Conservation (phyloP, 30 jellyfish, hydroid and myxozoan genomes). For the Calvadosia cruxmelitensis region DNA sequence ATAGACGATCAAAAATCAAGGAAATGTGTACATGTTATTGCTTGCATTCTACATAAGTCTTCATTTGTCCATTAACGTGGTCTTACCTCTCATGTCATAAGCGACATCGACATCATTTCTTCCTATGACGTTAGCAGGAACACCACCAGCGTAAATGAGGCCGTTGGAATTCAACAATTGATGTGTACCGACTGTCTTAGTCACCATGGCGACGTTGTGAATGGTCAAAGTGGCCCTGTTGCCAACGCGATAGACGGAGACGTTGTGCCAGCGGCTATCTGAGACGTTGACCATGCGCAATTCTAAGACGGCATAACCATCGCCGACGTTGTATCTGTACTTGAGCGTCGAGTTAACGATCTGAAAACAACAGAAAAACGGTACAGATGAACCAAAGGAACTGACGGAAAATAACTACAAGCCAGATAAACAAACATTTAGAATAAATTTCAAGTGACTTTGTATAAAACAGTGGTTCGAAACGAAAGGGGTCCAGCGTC, state of each 20-base stretch:
- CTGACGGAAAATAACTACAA: no score
- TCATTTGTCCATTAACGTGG: not conserved
- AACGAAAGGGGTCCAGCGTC: no score
- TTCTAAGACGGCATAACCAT: constrained; percentile 46
- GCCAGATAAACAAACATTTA: no score
- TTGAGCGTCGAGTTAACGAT: constrained; percentile 42
- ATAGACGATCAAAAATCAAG: no score
- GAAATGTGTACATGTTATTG: no score
- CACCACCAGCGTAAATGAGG: constrained; percentile 83
- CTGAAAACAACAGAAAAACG: constrained; percentile 20
- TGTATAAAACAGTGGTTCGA: no score
- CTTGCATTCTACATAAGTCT: no score
- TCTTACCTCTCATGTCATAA: constrained; percentile 65
- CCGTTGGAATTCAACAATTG: constrained; percentile 74
- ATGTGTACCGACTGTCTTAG: constrained; percentile 77
- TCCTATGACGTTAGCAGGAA: constrained; percentile 21
- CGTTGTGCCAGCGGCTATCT: constrained; percentile 76
- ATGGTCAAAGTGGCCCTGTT: constrained; percentile 45
- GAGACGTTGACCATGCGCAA: constrained; percentile 60
- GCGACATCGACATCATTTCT: constrained; percentile 28
- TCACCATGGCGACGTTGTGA: constrained; percentile 41
- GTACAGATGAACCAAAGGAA: no score
- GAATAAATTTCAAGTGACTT: no score
- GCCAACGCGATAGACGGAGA: constrained; percentile 64
- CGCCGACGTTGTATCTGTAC: constrained; percentile 86